A percentile compares a stretch with the other conserved stretches of the same genome.
These are phyloP conservation scores for Agrochola circellaris DNA, from an alignment of 2,888 invertebrate species.

Conservation along the genomic window DNA sequence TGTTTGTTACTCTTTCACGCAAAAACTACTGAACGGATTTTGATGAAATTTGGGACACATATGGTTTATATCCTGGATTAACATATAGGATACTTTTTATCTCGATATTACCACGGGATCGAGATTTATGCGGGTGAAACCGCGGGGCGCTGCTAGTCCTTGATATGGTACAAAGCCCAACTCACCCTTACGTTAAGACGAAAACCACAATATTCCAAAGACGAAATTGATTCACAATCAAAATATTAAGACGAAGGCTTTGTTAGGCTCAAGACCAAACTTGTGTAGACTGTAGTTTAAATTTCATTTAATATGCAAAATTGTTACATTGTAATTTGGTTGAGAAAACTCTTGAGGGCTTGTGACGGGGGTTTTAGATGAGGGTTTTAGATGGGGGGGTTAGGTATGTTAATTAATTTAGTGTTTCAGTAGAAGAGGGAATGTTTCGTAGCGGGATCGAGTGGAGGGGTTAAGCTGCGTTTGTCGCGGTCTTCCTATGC, in stretches of 20 bases:
- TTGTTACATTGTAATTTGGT: slow-evolving; percentile 56
- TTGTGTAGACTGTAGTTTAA: slow-evolving; percentile 46
- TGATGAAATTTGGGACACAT: too few relatives aligned
- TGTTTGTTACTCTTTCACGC: too few relatives aligned
- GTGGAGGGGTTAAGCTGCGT: too few relatives aligned
- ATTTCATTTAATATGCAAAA: slow-evolving; percentile 70
- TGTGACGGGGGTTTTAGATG: slow-evolving; percentile 37
- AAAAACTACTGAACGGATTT: too few relatives aligned
- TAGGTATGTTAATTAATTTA: slow-evolving; percentile 12
- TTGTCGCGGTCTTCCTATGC: neutral
- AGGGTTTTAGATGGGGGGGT: too few relatives aligned
- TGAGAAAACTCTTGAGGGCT: slow-evolving; percentile 40
- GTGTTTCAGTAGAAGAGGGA: neutral
- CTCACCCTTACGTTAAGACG: neutral
- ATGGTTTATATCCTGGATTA: too few relatives aligned
- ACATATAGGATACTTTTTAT: too few relatives aligned
- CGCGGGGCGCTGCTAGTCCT: neutral
- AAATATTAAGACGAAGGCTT: slow-evolving; percentile 41
- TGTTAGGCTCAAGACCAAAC: slow-evolving; percentile 25
- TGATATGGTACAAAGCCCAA: slow-evolving; percentile 5
- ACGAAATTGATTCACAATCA: slow-evolving; percentile 47
- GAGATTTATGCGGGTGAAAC: too few relatives aligned
- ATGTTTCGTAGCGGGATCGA: neutral
- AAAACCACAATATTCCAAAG: slow-evolving; percentile 20
- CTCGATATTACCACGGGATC: too few relatives aligned